Base-by-base conservation (phyloP, 2,888 invertebrate species). In the Phragmatobia fuliginosa region DNA sequence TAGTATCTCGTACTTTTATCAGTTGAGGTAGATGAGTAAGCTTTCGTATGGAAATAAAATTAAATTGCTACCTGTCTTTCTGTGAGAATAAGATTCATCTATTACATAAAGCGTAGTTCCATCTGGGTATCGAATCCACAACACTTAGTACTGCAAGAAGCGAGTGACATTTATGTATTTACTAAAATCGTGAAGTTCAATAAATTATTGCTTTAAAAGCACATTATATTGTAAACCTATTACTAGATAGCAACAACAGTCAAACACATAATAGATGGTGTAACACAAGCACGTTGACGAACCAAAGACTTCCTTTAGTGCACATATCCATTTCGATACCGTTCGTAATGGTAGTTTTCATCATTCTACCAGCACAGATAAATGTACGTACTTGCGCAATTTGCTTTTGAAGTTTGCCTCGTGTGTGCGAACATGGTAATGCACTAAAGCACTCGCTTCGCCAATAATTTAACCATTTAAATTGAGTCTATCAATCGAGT, bases 271-370 rank as follows among this genome's bases (percentile, higher is more conserved):
- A 84, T 84, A 83, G 85, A 87, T 86, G 70, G 74, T 72, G 80
- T 70, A 70, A 68, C 79, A 76, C 77, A 77, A 79, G 79, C 74
- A 74, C 82, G 67, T 58, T 84, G 84, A 82, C 79, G 81, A 84
- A 79, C 80, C 79, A 79, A 79, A 83, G 82, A 86, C 87, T 84
- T 90, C 88, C 89, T 88, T 91, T 91, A 93, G 93, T 92, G 92
- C 91, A 91, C 84, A 89, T 90, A 91, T 91, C 91, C 92, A 93
- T 93, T 92, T 87, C 85, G 80, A 82, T 85, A 81, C 82, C 78
- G 79, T 77, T 84, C 82, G 85, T 92, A 92, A 92, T 92, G 91
- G 91, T 91, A 83, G 90, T 91, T 92, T 92, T 92, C 91, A 91
- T 89, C 91, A 89, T 87, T 85, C 86, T 84, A 83, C 83, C 84